Conservation (phyloP, 2,888 invertebrate genomes). For the Pyralis farinalis region DNA sequence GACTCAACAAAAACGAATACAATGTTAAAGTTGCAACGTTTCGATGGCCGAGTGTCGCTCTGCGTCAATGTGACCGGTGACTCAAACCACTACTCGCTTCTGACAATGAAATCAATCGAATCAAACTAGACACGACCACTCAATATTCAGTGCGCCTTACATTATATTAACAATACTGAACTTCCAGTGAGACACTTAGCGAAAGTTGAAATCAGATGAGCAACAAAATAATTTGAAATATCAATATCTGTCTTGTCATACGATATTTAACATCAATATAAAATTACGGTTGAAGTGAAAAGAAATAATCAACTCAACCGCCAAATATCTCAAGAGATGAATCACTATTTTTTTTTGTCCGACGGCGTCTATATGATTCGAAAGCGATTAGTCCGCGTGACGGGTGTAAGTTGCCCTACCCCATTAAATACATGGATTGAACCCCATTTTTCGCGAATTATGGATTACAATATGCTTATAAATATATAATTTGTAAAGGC, state of each 20-base stretch:
- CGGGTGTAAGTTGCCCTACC: too few relatives aligned
- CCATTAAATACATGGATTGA: too few relatives aligned
- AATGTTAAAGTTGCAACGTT: background rate
- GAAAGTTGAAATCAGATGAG: background rate
- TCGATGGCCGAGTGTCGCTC: conserved; percentile 16
- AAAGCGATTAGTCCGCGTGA: too few relatives aligned
- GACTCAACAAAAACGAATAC: background rate
- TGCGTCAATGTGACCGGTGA: conserved; percentile 19
- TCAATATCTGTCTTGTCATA: too few relatives aligned
- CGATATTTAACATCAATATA: too few relatives aligned
- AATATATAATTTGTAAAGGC: too few relatives aligned
- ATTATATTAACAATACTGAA: conserved; percentile 4
- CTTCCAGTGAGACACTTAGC: conserved; percentile 13
- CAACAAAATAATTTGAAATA: background rate
- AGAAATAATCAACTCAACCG: background rate
- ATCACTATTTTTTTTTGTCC: background rate
- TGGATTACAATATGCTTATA: too few relatives aligned
- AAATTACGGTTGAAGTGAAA: background rate
- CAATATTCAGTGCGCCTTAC: conserved; percentile 12
- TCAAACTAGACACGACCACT: background rate
- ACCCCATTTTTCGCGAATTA: too few relatives aligned
- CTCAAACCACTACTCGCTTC: conserved; percentile 14
- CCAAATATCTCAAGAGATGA: conserved; percentile 4
- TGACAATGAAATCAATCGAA: conserved; percentile 19
- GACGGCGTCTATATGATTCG: too few relatives aligned